Conservation (phyloP, 2,797 vertebrate species). For the Champsocephalus gunnari region DNA sequence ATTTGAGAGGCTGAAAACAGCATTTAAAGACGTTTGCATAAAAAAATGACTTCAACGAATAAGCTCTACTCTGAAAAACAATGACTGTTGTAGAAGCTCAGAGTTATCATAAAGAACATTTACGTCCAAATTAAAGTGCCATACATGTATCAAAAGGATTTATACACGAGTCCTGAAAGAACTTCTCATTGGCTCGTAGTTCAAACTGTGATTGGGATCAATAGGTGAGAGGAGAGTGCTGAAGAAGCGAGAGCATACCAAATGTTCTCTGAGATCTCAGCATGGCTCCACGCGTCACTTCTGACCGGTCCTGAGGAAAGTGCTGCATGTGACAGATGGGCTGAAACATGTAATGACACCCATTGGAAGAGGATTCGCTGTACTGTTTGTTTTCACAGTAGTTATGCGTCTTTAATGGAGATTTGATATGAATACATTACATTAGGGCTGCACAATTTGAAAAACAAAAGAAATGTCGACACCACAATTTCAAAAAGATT, state of each 20-base stretch:
- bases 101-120: slow-evolving; percentile 10
- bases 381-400: slow-evolving; percentile 13
- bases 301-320: slow-evolving; percentile 43
- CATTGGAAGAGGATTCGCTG: slow-evolving; percentile 27
- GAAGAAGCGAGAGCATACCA: slow-evolving; percentile 25
- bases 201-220: slow-evolving; percentile 37
- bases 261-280: slow-evolving; percentile 53
- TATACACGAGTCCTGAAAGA: slow-evolving; percentile 17
- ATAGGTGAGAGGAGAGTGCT: slow-evolving; percentile 38
- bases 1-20: too few relatives aligned
- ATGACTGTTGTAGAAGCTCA: not conserved
- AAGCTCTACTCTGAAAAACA: slow-evolving; percentile 1
- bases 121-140: slow-evolving; percentile 6
- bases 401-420: slow-evolving; percentile 24
- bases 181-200: slow-evolving; percentile 26
- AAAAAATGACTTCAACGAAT: too few relatives aligned
- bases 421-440: slow-evolving; percentile 10
- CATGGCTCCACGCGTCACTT: slow-evolving; percentile 20
- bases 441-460: not conserved
- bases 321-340: slow-evolving; percentile 57
- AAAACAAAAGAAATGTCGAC: too few relatives aligned
- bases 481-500: too few relatives aligned
- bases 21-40: too few relatives aligned
- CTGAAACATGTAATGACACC: slow-evolving; percentile 28
- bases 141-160: slow-evolving; percentile 30